A percentile compares a stretch with the other conserved stretches of the same genome.
Conservation (phyloP, 1,140 invertebrate species). For the Lasaia peninsularis region DNA sequence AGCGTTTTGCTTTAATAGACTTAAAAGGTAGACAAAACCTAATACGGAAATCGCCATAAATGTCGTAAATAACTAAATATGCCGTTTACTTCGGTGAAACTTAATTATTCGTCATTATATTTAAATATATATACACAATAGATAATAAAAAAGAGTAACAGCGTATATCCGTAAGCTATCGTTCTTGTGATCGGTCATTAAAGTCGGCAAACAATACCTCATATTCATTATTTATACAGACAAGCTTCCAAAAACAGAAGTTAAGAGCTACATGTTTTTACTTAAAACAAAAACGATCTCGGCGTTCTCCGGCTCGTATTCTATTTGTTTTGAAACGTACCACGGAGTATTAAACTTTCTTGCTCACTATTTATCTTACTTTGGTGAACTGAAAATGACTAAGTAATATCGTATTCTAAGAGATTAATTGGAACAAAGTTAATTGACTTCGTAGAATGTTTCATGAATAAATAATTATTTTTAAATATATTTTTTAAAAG, state of each 20-base stretch:
- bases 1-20: no score
- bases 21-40: not conserved
- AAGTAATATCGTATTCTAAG: not conserved
- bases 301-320: slow-evolving; percentile 8
- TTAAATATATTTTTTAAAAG: no score
- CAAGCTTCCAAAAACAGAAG: slow-evolving; percentile 66
- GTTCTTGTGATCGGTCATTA: slow-evolving; percentile 34
- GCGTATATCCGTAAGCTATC: not conserved
- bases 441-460: not conserved
- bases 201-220: slow-evolving; percentile 40
- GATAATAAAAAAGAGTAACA: slow-evolving; percentile 7
- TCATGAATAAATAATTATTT: no score
- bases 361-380: slow-evolving; percentile 12
- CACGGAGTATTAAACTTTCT: slow-evolving; percentile 10
- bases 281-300: slow-evolving; percentile 56
- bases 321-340: slow-evolving; percentile 13
- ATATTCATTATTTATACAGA: slow-evolving; percentile 50
- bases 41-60: not conserved
- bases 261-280: slow-evolving; percentile 66
- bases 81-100: not conserved
- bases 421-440: not conserved
- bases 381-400: not conserved
- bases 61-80: not conserved
- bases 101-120: slow-evolving; percentile 12
- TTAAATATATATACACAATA: slow-evolving; percentile 1